Conservation (phyloP, 2,888 invertebrate species). For the Apomyelois bistriatella region DNA sequence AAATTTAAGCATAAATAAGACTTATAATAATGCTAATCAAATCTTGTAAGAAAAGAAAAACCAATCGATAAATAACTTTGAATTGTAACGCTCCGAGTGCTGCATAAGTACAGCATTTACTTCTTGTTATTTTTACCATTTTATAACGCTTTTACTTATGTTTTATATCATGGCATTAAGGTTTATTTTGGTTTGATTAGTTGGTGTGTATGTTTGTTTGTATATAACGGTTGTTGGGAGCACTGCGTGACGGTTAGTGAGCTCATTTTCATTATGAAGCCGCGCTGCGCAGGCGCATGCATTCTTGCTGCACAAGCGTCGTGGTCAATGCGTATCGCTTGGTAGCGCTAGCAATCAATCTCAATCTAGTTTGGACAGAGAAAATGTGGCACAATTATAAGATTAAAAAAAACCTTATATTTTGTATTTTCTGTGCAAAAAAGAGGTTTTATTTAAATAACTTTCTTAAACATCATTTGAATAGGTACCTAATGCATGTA, state of each 20-base stretch:
- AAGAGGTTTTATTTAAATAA: too few relatives aligned
- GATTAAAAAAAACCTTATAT: not conserved
- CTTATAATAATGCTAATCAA: not conserved
- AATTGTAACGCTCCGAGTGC: slow-evolving; percentile 15
- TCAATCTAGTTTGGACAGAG: slow-evolving; percentile 33
- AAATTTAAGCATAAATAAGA: too few relatives aligned
- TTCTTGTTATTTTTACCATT: slow-evolving; percentile 16
- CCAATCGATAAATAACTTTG: slow-evolving; percentile 35
- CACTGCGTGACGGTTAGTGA: slow-evolving; percentile 50
- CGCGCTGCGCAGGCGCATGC: slow-evolving; percentile 45
- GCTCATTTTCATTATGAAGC: slow-evolving; percentile 54
- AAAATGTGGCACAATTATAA: not conserved
- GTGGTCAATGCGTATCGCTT: slow-evolving; percentile 33
- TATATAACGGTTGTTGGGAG: slow-evolving; percentile 48
- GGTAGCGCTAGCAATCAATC: slow-evolving; percentile 39
- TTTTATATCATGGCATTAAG: slow-evolving; percentile 31
- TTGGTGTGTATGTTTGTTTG: slow-evolving; percentile 19
- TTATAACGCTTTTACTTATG: slow-evolving; percentile 21
- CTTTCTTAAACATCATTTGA: too few relatives aligned
- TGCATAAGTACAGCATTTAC: slow-evolving; percentile 32
- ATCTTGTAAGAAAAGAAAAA: slow-evolving; percentile 12
- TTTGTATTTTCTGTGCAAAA: too few relatives aligned
- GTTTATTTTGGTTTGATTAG: slow-evolving; percentile 30
- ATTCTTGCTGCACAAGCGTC: slow-evolving; percentile 43
- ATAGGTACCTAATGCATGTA: too few relatives aligned